A percentile compares a stretch with the other conserved stretches of the same genome.
Conservation (phyloP, 2,113 vertebrate species). For the Meles meles region DNA sequence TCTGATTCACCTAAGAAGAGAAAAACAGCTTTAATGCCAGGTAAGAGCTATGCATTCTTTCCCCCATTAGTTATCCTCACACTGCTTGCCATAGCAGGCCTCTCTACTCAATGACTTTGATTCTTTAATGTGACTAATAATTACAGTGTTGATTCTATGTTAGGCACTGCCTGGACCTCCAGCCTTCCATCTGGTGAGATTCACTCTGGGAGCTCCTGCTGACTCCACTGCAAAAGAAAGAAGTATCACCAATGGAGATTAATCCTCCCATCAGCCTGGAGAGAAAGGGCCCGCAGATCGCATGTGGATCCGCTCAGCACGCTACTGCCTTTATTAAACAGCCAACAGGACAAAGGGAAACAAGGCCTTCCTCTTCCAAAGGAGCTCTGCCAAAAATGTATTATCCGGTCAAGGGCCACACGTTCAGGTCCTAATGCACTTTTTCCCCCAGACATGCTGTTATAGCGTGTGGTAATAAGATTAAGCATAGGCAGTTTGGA, state of each 20-base stretch:
- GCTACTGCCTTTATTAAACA: conserved; percentile 45
- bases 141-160: conserved; percentile 41
- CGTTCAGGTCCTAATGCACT: neutral
- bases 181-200: conserved; percentile 67
- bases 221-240: conserved; percentile 44
- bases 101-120: conserved; percentile 22
- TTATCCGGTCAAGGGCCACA: neutral
- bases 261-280: conserved; percentile 42
- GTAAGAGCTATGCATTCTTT: neutral
- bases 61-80: neutral
- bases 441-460: neutral
- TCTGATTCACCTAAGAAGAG: neutral
- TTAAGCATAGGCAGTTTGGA: neutral
- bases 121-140: conserved; percentile 58
- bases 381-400: neutral
- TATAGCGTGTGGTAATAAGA: neutral
- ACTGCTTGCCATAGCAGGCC: neutral
- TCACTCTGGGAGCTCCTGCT: conserved; percentile 15
- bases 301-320: neutral
- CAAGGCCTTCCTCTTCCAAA: conserved; percentile 6
- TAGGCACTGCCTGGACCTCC: conserved; percentile 13
- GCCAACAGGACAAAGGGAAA: neutral
- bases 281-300: conserved; percentile 40
- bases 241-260: conserved; percentile 14
- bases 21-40: neutral